phyloP scores from a whole-genome alignment of 2,797 vertebrate species.

The Linurgus olivaceus region DNA sequence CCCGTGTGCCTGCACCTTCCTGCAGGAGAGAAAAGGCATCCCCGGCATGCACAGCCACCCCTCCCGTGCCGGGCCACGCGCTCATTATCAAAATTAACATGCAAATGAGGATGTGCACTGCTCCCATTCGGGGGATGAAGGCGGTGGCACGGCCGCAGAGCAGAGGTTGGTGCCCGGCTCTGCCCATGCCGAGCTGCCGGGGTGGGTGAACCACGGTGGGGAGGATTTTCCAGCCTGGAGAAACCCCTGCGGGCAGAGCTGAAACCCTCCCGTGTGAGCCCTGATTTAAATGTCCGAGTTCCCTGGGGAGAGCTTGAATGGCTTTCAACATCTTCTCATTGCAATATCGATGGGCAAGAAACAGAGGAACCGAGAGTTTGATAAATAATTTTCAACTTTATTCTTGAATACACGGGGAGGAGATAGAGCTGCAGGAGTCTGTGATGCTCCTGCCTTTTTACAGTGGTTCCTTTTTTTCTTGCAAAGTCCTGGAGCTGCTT shows the following conservation, averaged over 20 bases:
- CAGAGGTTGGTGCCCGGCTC: neutral
- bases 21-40: neutral
- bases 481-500: neutral
- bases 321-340: neutral
- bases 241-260: fast-evolving
- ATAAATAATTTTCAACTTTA: neutral
- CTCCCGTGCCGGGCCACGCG: neutral
- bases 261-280: neutral
- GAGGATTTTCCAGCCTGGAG: neutral
- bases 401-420: neutral
- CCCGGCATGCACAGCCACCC: neutral
- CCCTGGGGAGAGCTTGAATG: neutral
- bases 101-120: neutral
- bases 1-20: neutral
- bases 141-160: neutral
- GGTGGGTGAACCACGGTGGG: fast-evolving
- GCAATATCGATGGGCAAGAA: fast-evolving
- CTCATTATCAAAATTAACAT: neutral
- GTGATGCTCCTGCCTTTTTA: neutral
- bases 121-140: neutral
- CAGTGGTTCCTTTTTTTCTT: neutral
- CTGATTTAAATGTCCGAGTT: fast-evolving
- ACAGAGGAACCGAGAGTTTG: neutral
- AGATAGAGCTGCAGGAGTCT: neutral
- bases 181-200: fast-evolving